Conservation (phyloP, 2,888 invertebrate genomes). For the Cyaniris semiargus region DNA sequence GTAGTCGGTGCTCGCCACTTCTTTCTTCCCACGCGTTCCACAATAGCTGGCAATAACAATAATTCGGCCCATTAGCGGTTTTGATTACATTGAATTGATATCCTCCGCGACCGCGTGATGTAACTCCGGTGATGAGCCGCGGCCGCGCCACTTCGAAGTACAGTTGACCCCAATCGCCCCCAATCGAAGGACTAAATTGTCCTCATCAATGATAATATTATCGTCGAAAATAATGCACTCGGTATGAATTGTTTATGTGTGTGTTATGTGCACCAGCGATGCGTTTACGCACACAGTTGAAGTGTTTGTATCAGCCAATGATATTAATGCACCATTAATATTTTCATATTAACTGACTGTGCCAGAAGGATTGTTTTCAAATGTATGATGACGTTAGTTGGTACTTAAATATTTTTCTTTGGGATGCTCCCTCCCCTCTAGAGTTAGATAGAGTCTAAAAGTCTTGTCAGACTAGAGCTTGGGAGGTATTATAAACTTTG, state of each 20-base stretch:
- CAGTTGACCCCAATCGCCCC: conserved; percentile 77
- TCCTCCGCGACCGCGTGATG: conserved; percentile 63
- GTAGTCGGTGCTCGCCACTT: background rate
- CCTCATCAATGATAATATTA: conserved; percentile 53
- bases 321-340: too few species aligned
- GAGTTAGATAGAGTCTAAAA: too few species aligned
- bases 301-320: too few species aligned
- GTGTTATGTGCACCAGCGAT: background rate
- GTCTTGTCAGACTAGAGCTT: too few species aligned
- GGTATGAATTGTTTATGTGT: background rate
- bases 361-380: too few species aligned
- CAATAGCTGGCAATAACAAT: conserved; percentile 10
- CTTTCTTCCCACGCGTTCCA: conserved; percentile 4
- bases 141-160: conserved; percentile 65
- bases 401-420: too few species aligned
- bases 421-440: too few species aligned
- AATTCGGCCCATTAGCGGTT: conserved; percentile 41
- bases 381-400: too few species aligned
- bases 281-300: too few species aligned
- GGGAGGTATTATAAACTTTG: too few species aligned
- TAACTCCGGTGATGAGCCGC: conserved; percentile 53
- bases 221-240: conserved; percentile 35
- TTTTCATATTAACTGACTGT: too few species aligned
- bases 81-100: conserved; percentile 64
- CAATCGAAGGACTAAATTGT: conserved; percentile 78